Percentiles rank a stretch among this genome's conserved stretches.
Conservation (phyloP, 2,888 invertebrate genomes). For the Tortrix viridana region DNA sequence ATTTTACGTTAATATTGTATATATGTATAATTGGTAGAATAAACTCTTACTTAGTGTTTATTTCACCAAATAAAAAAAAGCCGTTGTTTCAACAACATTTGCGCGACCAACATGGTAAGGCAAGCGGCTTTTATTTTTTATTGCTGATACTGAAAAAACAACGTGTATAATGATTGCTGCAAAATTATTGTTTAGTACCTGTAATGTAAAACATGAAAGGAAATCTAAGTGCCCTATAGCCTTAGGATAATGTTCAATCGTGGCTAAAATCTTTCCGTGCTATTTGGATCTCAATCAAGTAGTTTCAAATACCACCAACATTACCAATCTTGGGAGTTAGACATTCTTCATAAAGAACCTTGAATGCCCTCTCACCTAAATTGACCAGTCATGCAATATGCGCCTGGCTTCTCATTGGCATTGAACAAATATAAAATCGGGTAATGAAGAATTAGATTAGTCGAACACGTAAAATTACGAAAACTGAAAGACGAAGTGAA, state of each 20-base stretch:
- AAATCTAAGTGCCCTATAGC: not conserved
- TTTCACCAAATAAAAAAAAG: conserved; percentile 18
- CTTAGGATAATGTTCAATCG: not conserved
- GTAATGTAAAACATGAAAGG: not conserved
- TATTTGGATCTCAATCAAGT: not conserved
- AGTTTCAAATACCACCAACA: not conserved
- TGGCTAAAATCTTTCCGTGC: not conserved
- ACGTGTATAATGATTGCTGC: not conserved
- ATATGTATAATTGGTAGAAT: not conserved
- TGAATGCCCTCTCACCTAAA: too few relatives aligned
- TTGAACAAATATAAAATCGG: too few relatives aligned
- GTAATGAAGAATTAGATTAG: too few relatives aligned
- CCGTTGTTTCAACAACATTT: too few relatives aligned
- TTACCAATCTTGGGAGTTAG: too few relatives aligned
- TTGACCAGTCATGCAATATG: too few relatives aligned
- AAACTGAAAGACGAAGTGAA: too few relatives aligned
- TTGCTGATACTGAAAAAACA: not conserved
- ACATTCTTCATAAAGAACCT: too few relatives aligned
- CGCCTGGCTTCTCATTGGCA: too few relatives aligned
- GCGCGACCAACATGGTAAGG: conserved; percentile 9
- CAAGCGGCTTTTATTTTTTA: conserved; percentile 7
- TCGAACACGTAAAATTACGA: too few relatives aligned
- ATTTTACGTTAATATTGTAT: not conserved
- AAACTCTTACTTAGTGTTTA: conserved; percentile 12
- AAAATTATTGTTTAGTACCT: not conserved